A percentile compares a stretch with the other conserved stretches of the same genome.
Conservation (phyloP, 2,888 invertebrate genomes). For the Heliconius sara region DNA sequence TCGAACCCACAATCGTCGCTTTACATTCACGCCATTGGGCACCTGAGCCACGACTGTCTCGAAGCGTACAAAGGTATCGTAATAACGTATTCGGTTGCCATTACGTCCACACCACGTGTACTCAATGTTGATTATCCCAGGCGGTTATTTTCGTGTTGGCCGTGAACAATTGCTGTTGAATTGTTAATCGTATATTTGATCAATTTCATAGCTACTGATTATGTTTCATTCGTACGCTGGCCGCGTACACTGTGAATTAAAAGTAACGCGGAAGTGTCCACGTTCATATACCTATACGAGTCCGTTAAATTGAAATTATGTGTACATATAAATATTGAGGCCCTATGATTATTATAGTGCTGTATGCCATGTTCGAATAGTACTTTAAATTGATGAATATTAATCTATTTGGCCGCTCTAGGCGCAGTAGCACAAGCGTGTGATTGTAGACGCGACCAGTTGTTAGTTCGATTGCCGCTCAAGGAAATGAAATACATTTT, state of each 20-base stretch:
- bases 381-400: slow-evolving; percentile 27
- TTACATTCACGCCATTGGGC: too few relatives aligned
- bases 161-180: slow-evolving; percentile 58
- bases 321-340: slow-evolving; percentile 20
- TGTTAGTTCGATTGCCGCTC: too few relatives aligned
- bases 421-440: too few relatives aligned
- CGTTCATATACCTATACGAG: slow-evolving; percentile 49
- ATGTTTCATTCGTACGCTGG: slow-evolving; percentile 66
- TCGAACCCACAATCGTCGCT: too few relatives aligned
- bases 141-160: slow-evolving; percentile 52
- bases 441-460: too few relatives aligned
- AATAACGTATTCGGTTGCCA: slow-evolving; percentile 37
- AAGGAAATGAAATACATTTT: too few relatives aligned
- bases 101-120: slow-evolving; percentile 35
- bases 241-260: slow-evolving; percentile 66
- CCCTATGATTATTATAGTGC: background rate
- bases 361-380: background rate
- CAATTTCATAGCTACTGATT: slow-evolving; percentile 55
- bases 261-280: slow-evolving; percentile 56
- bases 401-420: background rate
- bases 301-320: slow-evolving; percentile 49
- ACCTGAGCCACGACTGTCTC: too few relatives aligned
- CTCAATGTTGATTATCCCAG: slow-evolving; percentile 55
- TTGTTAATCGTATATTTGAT: slow-evolving; percentile 60
- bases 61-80: slow-evolving; percentile 36